Percentiles rank a stretch among this genome's conserved stretches.
phyloP scores from a whole-genome alignment of 2,888 invertebrate genomes.

The Oxytorus armatus region DNA sequence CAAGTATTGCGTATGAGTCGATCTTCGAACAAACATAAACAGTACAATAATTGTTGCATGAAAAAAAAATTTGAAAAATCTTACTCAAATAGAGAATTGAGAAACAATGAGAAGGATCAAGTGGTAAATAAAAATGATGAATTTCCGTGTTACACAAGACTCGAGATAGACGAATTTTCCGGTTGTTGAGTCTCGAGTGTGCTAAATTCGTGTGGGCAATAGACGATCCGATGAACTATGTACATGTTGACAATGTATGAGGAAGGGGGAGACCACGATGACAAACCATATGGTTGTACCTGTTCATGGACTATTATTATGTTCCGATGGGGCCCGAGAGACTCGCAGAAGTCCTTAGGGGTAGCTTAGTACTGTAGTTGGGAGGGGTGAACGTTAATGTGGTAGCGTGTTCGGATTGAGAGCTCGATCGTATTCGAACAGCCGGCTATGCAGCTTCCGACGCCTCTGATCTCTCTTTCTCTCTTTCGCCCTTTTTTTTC shows the following conservation, averaged over 20 bases:
- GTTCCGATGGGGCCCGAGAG: conserved; percentile 79
- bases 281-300: conserved; percentile 82
- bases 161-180: conserved; percentile 82
- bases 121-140: conserved; percentile 77
- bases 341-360: conserved; percentile 49
- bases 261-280: background rate
- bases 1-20: no score
- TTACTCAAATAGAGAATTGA: background rate
- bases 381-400: conserved; percentile 60
- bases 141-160: conserved; percentile 67
- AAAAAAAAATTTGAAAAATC: background rate
- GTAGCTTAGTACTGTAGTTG: conserved; percentile 54
- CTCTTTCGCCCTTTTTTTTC: background rate
- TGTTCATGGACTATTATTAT: conserved; percentile 82
- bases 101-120: conserved; percentile 22
- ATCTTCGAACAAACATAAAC: no score
- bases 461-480: conserved; percentile 31
- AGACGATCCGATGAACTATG: conserved; percentile 62
- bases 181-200: conserved; percentile 80
- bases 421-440: conserved; percentile 42
- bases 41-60: background rate
- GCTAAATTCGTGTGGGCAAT: conserved; percentile 75
- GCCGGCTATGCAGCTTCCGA: conserved; percentile 51
- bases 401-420: conserved; percentile 41
- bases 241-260: conserved; percentile 21